Conservation (phyloP, 2,888 invertebrate genomes). For the Acanthosepion esculentum region DNA sequence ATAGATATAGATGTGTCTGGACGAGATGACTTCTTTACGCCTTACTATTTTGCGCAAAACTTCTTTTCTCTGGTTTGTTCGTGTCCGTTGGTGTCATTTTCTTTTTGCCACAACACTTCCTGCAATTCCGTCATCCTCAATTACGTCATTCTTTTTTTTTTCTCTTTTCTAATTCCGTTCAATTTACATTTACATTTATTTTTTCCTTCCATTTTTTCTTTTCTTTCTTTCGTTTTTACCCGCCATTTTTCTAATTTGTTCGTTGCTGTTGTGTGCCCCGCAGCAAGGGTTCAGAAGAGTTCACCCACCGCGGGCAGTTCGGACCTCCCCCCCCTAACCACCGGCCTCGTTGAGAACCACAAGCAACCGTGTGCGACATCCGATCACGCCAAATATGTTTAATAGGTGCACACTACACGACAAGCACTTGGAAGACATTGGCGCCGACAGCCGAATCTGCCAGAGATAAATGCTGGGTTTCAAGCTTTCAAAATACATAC, state of each 20-base stretch:
- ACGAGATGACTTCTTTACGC: background rate
- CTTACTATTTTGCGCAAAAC: background rate
- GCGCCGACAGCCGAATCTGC: conserved; percentile 4
- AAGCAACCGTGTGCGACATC: background rate
- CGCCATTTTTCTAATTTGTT: background rate
- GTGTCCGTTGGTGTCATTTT: background rate
- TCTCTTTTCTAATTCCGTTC: background rate
- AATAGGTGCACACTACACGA: background rate
- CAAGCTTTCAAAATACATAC: background rate
- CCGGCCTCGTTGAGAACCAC: background rate
- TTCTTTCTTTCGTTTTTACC: background rate
- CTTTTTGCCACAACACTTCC: background rate
- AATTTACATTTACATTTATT: background rate
- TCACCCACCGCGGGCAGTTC: background rate
- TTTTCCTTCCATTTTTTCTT: background rate
- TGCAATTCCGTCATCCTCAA: conserved; percentile 6
- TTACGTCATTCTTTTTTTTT: background rate
- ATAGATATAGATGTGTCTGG: no score
- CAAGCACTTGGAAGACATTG: background rate
- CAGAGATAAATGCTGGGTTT: conserved; percentile 8
- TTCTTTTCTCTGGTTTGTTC: background rate
- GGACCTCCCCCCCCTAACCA: background rate
- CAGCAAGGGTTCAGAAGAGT: background rate
- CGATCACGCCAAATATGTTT: background rate
- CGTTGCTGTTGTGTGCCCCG: conserved; percentile 1